These are phyloP conservation scores for Crenichthys baileyi DNA, from an alignment of 2,797 vertebrate species.

Conservation along the genomic window DNA sequence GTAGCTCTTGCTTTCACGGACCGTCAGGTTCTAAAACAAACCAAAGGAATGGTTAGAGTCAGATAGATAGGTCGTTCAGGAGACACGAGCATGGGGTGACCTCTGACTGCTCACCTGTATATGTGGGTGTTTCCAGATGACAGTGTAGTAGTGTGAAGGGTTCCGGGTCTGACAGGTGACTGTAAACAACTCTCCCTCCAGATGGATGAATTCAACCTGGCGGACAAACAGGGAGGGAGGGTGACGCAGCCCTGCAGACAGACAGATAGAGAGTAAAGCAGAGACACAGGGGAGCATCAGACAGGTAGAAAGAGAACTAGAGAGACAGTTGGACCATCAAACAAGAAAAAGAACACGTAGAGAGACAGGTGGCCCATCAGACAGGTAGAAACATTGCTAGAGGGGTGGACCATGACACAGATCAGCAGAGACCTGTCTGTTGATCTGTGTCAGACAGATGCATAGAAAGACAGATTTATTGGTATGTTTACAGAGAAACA, in stretches of 20 bases:
- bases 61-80: background rate
- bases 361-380: background rate
- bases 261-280: background rate
- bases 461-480: background rate
- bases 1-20: rapidly evolving
- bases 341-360: background rate
- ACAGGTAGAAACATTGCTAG: no score
- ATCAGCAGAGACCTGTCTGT: background rate
- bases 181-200: constrained; percentile 83
- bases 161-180: constrained; percentile 78
- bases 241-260: constrained; percentile 43
- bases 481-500: background rate
- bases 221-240: constrained; percentile 68
- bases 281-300: background rate
- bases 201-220: constrained; percentile 65
- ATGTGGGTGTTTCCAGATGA: constrained; percentile 74
- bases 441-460: no score
- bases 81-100: background rate
- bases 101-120: constrained; percentile 58
- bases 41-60: background rate
- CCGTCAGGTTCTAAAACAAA: constrained; percentile 21
- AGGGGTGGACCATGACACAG: background rate
- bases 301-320: background rate
- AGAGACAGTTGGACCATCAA: background rate
- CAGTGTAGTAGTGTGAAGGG: constrained; percentile 31